Percentiles rank a stretch among this genome's conserved stretches.
Evolutionary conservation across 2,113 vertebrate species (phyloP).

Genomic region (Vimba vimba): DNA sequence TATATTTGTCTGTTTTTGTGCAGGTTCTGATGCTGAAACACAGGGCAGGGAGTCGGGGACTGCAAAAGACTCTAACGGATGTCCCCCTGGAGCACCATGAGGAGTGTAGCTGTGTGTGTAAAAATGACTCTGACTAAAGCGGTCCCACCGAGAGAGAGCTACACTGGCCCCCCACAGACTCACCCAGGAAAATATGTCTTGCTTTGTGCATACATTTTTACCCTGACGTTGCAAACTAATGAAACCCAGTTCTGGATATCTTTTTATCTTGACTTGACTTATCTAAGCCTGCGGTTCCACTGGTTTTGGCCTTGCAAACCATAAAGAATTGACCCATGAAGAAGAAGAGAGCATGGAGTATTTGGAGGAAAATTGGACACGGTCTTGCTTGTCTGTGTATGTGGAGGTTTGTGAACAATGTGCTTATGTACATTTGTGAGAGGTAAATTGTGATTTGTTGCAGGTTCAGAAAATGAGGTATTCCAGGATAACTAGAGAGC

Average conservation of each 20-base stretch:
- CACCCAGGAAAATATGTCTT: constrained; percentile 43
- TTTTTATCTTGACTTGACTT: constrained; percentile 2
- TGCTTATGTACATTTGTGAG: constrained; percentile 12
- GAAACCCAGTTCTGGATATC: constrained; percentile 12
- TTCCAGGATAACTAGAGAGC: constrained; percentile 5
- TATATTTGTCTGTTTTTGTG: neutral
- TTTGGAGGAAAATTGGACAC: neutral
- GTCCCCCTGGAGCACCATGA: constrained; percentile 95
- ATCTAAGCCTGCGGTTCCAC: constrained; percentile 10
- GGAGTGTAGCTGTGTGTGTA: constrained; percentile 92
- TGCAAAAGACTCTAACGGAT: constrained; percentile 93
- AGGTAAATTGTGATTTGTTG: neutral
- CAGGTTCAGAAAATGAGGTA: constrained; percentile 60
- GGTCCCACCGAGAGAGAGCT: constrained; percentile 41
- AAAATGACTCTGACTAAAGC: constrained; percentile 84
- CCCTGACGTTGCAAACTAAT: constrained; percentile 28
- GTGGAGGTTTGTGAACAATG: constrained; percentile 5
- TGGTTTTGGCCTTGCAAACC: constrained; percentile 25
- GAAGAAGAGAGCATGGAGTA: constrained; percentile 3
- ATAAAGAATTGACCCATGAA: constrained; percentile 11
- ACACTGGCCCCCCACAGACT: constrained; percentile 11
- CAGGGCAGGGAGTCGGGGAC: constrained; percentile 80
- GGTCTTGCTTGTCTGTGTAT: neutral
- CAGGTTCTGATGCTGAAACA: constrained; percentile 94
- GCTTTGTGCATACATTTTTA: constrained; percentile 16